phyloP scores from a whole-genome alignment of 2,113 vertebrate species.

The Dasyprocta punctata region DNA sequence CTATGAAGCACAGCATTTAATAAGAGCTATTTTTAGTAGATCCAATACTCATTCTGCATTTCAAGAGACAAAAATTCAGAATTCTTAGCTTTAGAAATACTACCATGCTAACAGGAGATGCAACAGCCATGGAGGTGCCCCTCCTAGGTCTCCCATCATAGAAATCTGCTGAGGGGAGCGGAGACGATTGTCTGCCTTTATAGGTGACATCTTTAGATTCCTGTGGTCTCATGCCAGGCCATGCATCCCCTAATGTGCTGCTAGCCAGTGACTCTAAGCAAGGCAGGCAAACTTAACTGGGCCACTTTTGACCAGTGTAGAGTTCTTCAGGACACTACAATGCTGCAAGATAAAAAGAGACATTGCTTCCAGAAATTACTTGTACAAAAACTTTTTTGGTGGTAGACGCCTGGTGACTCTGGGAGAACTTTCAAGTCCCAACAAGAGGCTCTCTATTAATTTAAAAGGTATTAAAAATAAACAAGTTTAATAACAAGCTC shows the following conservation, averaged over 20 bases:
- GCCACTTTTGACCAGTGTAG: neutral
- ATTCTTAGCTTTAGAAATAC: neutral
- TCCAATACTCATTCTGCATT: neutral
- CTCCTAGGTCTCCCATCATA: neutral
- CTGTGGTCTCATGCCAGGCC: rapidly evolving
- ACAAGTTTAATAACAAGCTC: neutral
- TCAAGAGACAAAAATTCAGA: neutral
- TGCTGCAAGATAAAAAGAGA: neutral
- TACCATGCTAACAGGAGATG: too few relatives aligned
- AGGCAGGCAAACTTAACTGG: neutral
- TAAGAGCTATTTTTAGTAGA: neutral
- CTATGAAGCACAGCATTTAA: neutral
- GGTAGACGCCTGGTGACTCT: neutral
- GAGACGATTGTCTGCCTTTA: neutral
- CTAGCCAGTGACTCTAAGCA: neutral
- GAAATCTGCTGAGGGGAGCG: neutral
- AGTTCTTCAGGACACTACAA: neutral
- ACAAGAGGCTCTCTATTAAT: neutral
- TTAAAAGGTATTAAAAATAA: constrained; percentile 23
- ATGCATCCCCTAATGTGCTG: neutral
- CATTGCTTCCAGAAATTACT: neutral
- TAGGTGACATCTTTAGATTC: neutral
- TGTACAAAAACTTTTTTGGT: neutral
- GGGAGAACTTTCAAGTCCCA: neutral
- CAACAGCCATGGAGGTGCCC: neutral